Evolutionary conservation across 1,140 invertebrate species (phyloP), one percentile per base, ranked within the genome.

Genomic region (Drosophila grimshawi): DNA sequence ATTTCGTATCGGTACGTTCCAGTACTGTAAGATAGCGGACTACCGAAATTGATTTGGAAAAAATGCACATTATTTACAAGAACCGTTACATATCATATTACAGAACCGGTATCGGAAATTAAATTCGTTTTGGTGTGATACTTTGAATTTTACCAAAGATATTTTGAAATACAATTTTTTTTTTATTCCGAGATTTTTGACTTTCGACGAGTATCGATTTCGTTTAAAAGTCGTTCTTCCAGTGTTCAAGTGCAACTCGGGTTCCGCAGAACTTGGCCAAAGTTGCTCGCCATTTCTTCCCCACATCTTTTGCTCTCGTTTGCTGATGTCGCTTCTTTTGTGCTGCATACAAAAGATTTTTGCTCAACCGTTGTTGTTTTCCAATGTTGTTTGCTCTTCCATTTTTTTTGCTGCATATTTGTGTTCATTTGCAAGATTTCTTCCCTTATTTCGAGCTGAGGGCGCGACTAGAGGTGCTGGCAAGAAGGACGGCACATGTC

Each of bases 341-440:
- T 86, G 73, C 51, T 89, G 73, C 85, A 86, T 77, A 86, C 85
- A 86, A 86, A 86, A 83, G 83, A 89, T 88, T 83, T 81, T 68
- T 62, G 76, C 74, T 66, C 68, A 37, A 30, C 52, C 65, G 66
- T 77, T 88, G 70, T 86, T 86, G 80, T 77, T 88, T 80, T 82
- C 78, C 74, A 64, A 45, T 72, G 69, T 68, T 48, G 30, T 52
- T 39, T 41, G 62, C 67, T 30, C 27, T 8, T 32, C 27, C 53
- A 48, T 74, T 76, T 56, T 56, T 68, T 48, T 37, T 19, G 49
- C 64, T 61, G 73, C 72, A 86, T 89, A 78, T 88, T 83, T 83
- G 69, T 89, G 83, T 86, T 86, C 85, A 86, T 86, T 86, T 86
- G 80, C 83, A 88, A 80, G 74, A 89, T 80, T 85, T 88, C 78